Conservation (phyloP, 2,797 vertebrate species). For the Sylvia borin region DNA sequence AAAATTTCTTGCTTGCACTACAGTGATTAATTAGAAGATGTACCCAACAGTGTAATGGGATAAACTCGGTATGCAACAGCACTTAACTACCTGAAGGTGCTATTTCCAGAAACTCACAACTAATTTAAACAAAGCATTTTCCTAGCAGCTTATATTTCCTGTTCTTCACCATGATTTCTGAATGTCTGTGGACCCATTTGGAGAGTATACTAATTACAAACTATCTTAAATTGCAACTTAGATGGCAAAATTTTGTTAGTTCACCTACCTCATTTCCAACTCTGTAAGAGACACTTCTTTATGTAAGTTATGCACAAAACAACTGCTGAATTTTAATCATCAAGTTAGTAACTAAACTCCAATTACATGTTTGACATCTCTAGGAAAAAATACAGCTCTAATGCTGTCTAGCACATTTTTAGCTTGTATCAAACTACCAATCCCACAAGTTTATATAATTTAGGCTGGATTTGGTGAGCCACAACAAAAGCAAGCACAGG, state of each 20-base stretch:
- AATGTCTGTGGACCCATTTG: not conserved
- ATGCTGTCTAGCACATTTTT: not conserved
- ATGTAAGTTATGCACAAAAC: not conserved
- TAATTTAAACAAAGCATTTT: not conserved
- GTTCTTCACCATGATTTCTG: not conserved
- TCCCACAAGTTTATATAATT: not conserved
- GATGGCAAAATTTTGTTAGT: not conserved
- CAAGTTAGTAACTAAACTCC: not conserved
- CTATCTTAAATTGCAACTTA: not conserved
- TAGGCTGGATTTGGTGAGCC: not conserved
- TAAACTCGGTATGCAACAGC: not conserved
- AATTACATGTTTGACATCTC: not conserved
- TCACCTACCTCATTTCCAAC: not conserved
- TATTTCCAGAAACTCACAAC: not conserved
- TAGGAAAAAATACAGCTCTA: not conserved
- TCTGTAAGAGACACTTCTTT: not conserved
- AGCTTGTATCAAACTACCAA: not conserved
- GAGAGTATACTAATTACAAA: not conserved
- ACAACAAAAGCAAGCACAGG: not conserved
- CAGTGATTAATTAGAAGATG: not conserved
- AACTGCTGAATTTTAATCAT: slow-evolving; percentile 33
- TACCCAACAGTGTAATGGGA: not conserved
- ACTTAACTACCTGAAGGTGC: not conserved
- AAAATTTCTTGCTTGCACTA: not conserved
- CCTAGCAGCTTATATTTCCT: not conserved